These are phyloP conservation scores for Boulengeromyrus knoepffleri DNA, from an alignment of 2,113 vertebrate genomes.

Conservation along the genomic window DNA sequence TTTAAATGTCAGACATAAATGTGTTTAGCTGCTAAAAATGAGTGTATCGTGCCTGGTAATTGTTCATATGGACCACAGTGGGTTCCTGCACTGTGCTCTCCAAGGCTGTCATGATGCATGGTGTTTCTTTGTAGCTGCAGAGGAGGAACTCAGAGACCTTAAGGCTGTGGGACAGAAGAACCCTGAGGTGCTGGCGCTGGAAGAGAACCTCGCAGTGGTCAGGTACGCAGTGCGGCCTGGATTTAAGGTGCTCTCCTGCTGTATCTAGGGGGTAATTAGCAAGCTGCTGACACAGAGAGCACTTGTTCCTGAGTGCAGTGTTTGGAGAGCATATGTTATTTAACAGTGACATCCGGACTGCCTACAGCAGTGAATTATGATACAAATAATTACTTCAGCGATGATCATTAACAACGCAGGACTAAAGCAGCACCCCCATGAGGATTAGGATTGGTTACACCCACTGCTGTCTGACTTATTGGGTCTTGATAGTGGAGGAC, in stretches of 20 bases:
- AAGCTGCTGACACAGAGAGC: neutral
- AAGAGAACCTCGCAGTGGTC: constrained; percentile 2
- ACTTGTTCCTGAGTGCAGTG: neutral
- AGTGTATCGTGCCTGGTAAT: neutral
- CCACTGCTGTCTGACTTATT: neutral
- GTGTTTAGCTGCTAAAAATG: neutral
- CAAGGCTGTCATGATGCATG: neutral
- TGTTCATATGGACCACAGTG: no score
- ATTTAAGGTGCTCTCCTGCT: neutral
- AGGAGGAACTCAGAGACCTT: constrained; percentile 11
- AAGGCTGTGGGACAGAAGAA: neutral
- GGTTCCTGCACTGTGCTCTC: neutral
- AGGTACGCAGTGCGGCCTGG: constrained; percentile 9
- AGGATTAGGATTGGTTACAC: neutral
- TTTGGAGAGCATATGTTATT: neutral
- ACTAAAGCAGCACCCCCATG: neutral
- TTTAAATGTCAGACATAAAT: neutral
- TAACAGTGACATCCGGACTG: neutral
- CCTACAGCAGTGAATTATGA: neutral
- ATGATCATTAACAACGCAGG: neutral
- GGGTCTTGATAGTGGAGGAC: neutral
- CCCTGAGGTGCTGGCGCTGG: constrained; percentile 6
- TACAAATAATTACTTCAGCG: neutral
- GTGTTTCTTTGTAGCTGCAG: neutral
- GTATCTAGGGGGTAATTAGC: neutral